Conservation (phyloP, 2,797 vertebrate species). For the Sarcoramphus papa region DNA sequence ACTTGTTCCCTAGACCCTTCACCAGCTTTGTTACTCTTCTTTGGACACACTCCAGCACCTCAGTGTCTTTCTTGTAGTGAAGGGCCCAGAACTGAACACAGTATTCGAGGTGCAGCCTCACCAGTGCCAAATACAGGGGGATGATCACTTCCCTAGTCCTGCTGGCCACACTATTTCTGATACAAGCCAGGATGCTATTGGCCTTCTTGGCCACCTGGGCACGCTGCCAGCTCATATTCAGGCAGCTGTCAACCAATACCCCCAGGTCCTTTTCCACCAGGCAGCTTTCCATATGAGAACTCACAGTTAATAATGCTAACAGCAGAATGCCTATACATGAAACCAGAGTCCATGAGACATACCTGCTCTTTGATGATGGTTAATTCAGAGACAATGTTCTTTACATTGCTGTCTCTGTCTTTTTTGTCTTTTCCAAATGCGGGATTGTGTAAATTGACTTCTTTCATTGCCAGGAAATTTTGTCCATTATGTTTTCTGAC, state of each 20-base stretch:
- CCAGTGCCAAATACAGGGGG: background rate
- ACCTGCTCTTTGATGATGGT: conserved; percentile 90
- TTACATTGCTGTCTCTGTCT: conserved; percentile 84
- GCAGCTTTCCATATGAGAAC: background rate
- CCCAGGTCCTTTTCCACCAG: background rate
- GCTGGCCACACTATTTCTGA: background rate
- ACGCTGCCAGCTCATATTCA: background rate
- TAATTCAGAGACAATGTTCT: conserved; percentile 88
- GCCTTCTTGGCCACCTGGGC: background rate
- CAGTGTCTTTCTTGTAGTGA: too few species aligned
- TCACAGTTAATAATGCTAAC: background rate
- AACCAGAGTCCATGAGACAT: background rate
- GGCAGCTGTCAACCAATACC: background rate
- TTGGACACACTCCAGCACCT: background rate
- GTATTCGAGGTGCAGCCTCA: accelerated
- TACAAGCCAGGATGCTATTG: background rate
- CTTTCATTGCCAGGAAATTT: conserved; percentile 89
- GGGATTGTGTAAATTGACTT: conserved; percentile 88
- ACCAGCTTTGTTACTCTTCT: background rate
- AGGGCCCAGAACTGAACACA: background rate
- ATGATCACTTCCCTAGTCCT: background rate
- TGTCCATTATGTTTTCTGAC: conserved; percentile 85
- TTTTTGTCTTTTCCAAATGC: conserved; percentile 91
- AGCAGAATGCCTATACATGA: background rate
- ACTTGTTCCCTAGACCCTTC: background rate